These are phyloP conservation scores for Ophraella communa DNA, from an alignment of 2,888 invertebrate species.

Conservation along the genomic window DNA sequence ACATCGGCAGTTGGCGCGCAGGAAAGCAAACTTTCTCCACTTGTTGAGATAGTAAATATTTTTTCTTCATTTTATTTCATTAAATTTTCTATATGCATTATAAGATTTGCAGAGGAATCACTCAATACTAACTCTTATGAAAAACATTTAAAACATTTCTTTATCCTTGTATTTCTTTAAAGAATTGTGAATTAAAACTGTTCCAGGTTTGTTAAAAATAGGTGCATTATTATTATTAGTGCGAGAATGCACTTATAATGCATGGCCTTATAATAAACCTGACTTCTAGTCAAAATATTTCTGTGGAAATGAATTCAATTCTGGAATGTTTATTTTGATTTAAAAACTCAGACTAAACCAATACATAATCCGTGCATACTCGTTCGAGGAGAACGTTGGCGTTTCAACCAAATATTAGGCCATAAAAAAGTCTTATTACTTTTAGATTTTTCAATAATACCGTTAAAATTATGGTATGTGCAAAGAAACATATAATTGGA, in stretches of 20 bases:
- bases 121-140: too few species aligned
- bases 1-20: too few species aligned
- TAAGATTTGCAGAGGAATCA: too few species aligned
- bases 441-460: background rate
- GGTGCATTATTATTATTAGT: background rate
- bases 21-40: too few species aligned
- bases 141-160: background rate
- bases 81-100: too few species aligned
- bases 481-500: background rate
- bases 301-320: background rate
- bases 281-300: slow-evolving; percentile 21
- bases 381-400: background rate
- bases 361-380: slow-evolving; percentile 13
- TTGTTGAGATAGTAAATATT: too few species aligned
- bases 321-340: slow-evolving; percentile 23
- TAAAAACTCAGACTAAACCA: slow-evolving; percentile 25
- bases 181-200: background rate
- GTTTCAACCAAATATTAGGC: background rate
- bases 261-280: background rate
- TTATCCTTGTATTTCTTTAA: background rate
- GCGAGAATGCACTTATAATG: background rate
- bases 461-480: background rate
- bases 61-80: too few species aligned
- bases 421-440: slow-evolving; percentile 1
- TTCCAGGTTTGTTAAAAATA: background rate